These are phyloP conservation scores for Calyptomena viridis DNA, from an alignment of 2,113 vertebrate species.

Conservation along the genomic window DNA sequence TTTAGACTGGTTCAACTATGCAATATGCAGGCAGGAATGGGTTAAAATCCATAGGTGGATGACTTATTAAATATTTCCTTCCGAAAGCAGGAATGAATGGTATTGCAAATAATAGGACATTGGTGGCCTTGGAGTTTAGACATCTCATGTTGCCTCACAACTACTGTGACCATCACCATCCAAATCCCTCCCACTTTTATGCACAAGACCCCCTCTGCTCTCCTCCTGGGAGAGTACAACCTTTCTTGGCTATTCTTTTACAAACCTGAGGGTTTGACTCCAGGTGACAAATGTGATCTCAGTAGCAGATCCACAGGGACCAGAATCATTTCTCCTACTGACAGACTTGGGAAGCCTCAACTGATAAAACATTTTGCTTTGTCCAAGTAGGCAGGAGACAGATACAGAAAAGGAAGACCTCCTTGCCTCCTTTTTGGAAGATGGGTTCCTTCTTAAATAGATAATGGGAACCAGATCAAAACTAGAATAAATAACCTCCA, in stretches of 20 bases:
- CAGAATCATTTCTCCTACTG: neutral
- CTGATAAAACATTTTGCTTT: neutral
- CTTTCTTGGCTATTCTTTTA: neutral
- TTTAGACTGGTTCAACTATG: neutral
- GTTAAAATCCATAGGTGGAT: neutral
- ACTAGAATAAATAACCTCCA: neutral
- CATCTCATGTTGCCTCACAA: neutral
- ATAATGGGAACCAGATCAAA: neutral
- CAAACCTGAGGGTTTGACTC: neutral
- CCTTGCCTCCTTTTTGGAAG: neutral
- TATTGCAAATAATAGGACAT: slow-evolving; percentile 1
- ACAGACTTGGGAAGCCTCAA: neutral
- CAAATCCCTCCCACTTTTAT: neutral
- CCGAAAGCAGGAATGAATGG: neutral
- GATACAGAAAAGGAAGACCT: neutral
- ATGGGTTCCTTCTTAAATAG: neutral
- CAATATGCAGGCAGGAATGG: neutral
- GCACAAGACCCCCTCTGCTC: neutral
- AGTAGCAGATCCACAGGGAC: neutral
- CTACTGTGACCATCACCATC: neutral
- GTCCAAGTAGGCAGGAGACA: neutral
- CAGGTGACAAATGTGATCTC: neutral
- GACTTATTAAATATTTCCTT: neutral
- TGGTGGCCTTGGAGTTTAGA: slow-evolving; percentile 30
- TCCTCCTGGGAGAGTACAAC: neutral